A percentile compares a stretch with the other conserved stretches of the same genome.
These are phyloP conservation scores for Chrysolina oricalcia DNA, from an alignment of 2,888 invertebrate genomes.

Conservation along the genomic window DNA sequence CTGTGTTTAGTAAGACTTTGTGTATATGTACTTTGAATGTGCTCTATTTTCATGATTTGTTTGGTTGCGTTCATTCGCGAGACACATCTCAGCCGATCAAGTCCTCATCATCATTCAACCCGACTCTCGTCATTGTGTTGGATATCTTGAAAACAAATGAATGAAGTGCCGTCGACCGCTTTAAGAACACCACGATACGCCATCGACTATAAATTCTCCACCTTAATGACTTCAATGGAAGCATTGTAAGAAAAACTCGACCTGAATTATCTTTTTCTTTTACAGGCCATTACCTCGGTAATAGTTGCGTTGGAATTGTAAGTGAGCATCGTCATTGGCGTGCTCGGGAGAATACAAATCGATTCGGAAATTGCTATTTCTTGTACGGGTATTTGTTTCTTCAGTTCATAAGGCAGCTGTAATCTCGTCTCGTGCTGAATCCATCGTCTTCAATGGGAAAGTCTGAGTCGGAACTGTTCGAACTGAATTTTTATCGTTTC, in stretches of 20 bases:
- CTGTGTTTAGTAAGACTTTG: not conserved
- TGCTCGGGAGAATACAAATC: constrained; percentile 18
- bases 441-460: not conserved
- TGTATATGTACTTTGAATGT: not conserved
- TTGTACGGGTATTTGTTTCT: constrained; percentile 9
- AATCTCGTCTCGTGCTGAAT: constrained; percentile 2
- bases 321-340: constrained; percentile 33
- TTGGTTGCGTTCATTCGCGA: not conserved
- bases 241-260: constrained; percentile 34
- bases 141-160: constrained; percentile 44
- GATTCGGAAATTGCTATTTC: constrained; percentile 8
- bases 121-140: constrained; percentile 41
- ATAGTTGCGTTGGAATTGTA: constrained; percentile 45
- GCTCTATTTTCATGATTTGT: constrained; percentile 2
- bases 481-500: not conserved
- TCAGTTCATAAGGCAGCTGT: not conserved
- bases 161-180: constrained; percentile 43
- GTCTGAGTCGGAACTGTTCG: not conserved
- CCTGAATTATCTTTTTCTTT: constrained; percentile 49
- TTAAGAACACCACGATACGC: constrained; percentile 39
- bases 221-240: constrained; percentile 42
- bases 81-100: not conserved
- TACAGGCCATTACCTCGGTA: constrained; percentile 44
- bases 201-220: constrained; percentile 39
- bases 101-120: constrained; percentile 39